Evolutionary conservation across 2,888 invertebrate species (phyloP), one percentile per base, ranked within the genome.

Genomic region (Lomographa bimaculata): DNA sequence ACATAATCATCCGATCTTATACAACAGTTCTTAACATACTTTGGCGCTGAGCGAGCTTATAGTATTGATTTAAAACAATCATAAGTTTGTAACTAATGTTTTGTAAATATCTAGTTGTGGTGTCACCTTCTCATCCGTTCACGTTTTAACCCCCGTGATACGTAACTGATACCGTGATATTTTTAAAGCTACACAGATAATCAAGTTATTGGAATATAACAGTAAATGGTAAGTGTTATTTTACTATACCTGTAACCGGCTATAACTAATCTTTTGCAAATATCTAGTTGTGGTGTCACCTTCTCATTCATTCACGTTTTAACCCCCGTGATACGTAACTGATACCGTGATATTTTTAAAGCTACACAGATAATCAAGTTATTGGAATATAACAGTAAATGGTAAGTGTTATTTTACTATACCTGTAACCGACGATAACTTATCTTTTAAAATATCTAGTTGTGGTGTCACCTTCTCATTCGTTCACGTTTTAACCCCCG

Each of bases 1-100:
- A 74, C 71, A 64, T 71, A 64, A 72, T 72, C 57, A 54, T 60
- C 49, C 43, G 50, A 46, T 52, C 53, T 60, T 63, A 63, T 66
- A 56, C 41, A 60, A 59, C 77, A 78, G 73, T 79, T 46, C 51
- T 39, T 48, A 54, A 62, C 61, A 60, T 50, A 54, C 64, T 40
- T 45, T 47, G 54, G 51, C 28, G 46, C 47, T 27, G 53, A 53
- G 54, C 54, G 46, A 51, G 41, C 18, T n/a, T 30, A n/a, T n/a
- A n/a, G n/a, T n/a, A n/a, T n/a, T n/a, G n/a, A n/a, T n/a, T n/a
- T n/a, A n/a, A n/a, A n/a, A n/a, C n/a, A n/a, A n/a, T n/a, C n/a
- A n/a, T n/a, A n/a, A n/a, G n/a, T n/a, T n/a, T n/a, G n/a, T n/a
- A n/a, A n/a, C n/a, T n/a, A n/a, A n/a, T n/a, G n/a, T n/a, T n/a